phyloP scores from a whole-genome alignment of 2,888 invertebrate species.

The Drosophila phalerata region DNA sequence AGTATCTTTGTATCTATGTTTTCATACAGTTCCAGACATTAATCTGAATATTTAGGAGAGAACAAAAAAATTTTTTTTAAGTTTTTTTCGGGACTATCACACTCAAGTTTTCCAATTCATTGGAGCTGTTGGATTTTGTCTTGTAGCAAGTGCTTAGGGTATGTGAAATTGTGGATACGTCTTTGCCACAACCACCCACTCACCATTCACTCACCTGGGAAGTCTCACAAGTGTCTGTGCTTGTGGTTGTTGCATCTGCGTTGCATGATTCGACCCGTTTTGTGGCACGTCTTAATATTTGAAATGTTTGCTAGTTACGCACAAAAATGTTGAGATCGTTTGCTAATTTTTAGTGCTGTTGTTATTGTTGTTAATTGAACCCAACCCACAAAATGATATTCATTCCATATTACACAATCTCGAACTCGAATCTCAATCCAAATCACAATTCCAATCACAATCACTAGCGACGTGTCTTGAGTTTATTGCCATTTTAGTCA shows the following conservation, averaged over 20 bases:
- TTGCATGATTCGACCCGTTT: constrained; percentile 46
- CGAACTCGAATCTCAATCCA: constrained; percentile 30
- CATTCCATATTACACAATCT: constrained; percentile 64
- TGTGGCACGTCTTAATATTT: constrained; percentile 26
- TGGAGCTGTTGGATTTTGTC: constrained; percentile 11
- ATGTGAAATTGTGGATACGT: constrained; percentile 3
- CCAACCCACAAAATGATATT: constrained; percentile 52
- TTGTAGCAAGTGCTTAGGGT: constrained; percentile 37
- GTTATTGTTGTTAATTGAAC: constrained; percentile 25
- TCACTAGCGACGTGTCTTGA: constrained; percentile 40
- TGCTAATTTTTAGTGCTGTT: constrained; percentile 34
- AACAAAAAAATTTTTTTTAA: too few species aligned
- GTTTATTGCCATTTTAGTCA: constrained; percentile 65
- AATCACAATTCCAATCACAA: constrained; percentile 31
- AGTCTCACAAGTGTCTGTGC: constrained; percentile 61
- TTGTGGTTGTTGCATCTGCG: constrained; percentile 14
- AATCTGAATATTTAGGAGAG: too few species aligned
- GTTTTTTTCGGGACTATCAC: too few species aligned
- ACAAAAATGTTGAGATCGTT: constrained; percentile 38
- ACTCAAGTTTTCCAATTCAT: constrained; percentile 22
- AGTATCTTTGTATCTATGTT: background rate
- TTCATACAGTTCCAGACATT: background rate
- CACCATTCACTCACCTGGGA: constrained; percentile 31
- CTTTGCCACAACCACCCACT: constrained; percentile 18
- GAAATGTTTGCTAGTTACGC: constrained; percentile 37